phyloP scores from a whole-genome alignment of 2,888 invertebrate species.

The Polydrusus pterygomalis region DNA sequence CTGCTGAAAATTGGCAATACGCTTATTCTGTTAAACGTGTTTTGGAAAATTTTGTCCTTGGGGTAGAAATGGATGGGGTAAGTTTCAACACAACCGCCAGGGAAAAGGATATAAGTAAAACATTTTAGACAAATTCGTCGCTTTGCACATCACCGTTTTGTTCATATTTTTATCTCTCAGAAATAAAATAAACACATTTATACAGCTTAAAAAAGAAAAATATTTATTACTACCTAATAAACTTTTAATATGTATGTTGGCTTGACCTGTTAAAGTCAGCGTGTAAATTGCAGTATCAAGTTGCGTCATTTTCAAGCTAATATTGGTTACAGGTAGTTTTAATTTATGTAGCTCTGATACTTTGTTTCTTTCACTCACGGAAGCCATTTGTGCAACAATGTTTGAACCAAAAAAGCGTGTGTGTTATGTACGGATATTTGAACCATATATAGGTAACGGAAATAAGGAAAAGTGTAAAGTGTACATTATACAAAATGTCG shows the following conservation, averaged over 20 bases:
- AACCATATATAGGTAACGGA: too few species aligned
- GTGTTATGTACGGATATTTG: background rate
- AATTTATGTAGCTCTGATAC: slow-evolving; percentile 44
- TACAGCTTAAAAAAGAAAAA: background rate
- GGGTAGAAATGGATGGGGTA: too few species aligned
- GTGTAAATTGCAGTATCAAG: slow-evolving; percentile 50
- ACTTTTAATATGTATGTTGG: slow-evolving; percentile 47
- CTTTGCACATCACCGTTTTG: too few species aligned
- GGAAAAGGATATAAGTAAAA: too few species aligned
- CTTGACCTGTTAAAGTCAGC: slow-evolving; percentile 49
- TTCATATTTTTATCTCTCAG: too few species aligned
- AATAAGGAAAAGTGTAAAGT: too few species aligned
- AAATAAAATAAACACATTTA: background rate
- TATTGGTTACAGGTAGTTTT: slow-evolving; percentile 52
- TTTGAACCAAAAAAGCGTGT: slow-evolving; percentile 24
- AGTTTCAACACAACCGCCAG: too few species aligned
- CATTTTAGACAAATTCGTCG: too few species aligned
- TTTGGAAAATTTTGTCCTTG: too few species aligned
- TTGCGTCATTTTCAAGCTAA: slow-evolving; percentile 46
- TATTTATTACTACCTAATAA: slow-evolving; percentile 42
- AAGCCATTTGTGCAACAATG: slow-evolving; percentile 50
- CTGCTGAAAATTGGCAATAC: too few species aligned
- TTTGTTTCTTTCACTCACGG: slow-evolving; percentile 49
- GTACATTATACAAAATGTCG: too few species aligned
- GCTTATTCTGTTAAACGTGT: too few species aligned